A percentile compares a stretch with the other conserved stretches of the same genome.
Evolutionary conservation across 2,888 invertebrate genomes (phyloP).

Genomic region (Linhomoeus sp.): DNA sequence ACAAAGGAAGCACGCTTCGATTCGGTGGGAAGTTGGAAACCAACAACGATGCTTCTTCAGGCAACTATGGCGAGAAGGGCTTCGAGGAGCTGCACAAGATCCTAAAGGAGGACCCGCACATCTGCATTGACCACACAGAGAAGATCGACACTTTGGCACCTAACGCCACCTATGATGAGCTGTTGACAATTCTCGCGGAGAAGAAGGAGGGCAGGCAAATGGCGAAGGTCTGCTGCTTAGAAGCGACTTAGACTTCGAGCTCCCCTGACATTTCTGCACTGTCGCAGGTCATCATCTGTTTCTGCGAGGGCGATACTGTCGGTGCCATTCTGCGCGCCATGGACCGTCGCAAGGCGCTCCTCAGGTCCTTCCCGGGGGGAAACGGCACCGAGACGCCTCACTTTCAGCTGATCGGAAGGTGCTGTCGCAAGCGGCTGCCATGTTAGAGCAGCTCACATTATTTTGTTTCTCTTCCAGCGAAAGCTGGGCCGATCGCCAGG

Average conservation of each 20-base stretch:
- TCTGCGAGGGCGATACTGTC: conserved; percentile 55
- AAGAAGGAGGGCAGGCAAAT: not conserved
- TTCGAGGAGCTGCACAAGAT: conserved; percentile 45
- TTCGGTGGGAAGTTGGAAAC: not conserved
- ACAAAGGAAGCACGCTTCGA: not conserved
- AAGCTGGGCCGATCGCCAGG: conserved; percentile 29
- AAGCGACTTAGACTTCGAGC: not conserved
- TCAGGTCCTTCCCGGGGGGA: too few relatives aligned
- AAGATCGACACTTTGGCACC: conserved; percentile 42
- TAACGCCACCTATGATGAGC: conserved; percentile 37
- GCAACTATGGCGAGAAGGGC: conserved; percentile 55
- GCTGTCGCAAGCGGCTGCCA: not conserved
- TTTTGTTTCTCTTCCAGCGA: conserved; percentile 4
- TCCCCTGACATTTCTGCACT: not conserved
- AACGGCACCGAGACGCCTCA: conserved; percentile 5
- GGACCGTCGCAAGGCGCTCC: too few relatives aligned
- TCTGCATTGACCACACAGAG: conserved; percentile 51
- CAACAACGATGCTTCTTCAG: conserved; percentile 29
- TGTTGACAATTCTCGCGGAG: conserved; percentile 2
- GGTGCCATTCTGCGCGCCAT: conserved; percentile 21
- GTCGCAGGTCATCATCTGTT: conserved; percentile 38
- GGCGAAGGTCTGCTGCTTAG: not conserved
- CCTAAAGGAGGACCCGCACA: conserved; percentile 36
- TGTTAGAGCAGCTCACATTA: not conserved
- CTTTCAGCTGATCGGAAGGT: conserved; percentile 25